Base-by-base conservation (phyloP, 2,888 invertebrate species). In the Tholera decimalis region DNA sequence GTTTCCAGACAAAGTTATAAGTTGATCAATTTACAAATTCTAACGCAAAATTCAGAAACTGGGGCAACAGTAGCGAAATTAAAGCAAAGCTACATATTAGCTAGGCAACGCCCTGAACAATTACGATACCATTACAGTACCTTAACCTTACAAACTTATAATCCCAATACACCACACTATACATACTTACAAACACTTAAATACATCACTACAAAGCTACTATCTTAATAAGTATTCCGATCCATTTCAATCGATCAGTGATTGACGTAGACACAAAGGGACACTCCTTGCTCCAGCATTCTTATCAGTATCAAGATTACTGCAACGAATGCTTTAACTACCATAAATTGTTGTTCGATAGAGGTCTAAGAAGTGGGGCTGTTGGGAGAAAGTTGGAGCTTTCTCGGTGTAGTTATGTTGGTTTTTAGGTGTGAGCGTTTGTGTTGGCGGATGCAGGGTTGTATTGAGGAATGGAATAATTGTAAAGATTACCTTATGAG, bases 231-330 rank as follows among this genome's bases (percentile, higher is more conserved):
- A 73, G 73, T 79, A 73, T 62, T 57, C 83, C 82, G 77, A 82
- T 83, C 74, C 82, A 73, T 82, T 83, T 79, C 84, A 83, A 87
- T 89, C 87, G 82, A 88, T 90, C 87, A 90, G 83, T 87, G 90
- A 91, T 91, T 88, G 89, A 91, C 88, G 87, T 79, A 71, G 62
- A 70, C 70, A 91, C 89, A 90, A 91, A 88, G 72, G 84, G 83
- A 87, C 89, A 90, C 90, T 88, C 90, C 88, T 88, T 85, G 69
- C 79, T 82, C 75, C 75, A 73, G 82, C 73, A 60, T 71, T 77
- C 82, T 91, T 89, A 90, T 90, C 89, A 67, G 33, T 58, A 91
- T 91, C 89, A 85, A 89, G 91, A 91, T 91, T 73, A 75, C 56
- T 67, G 49, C 62, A 75, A 66, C 75, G 68, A 69, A 68, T 60